Evolutionary conservation across 1,140 invertebrate genomes (phyloP), one percentile per base, ranked within the genome.

Genomic region (Akabosia matsudoensis): DNA sequence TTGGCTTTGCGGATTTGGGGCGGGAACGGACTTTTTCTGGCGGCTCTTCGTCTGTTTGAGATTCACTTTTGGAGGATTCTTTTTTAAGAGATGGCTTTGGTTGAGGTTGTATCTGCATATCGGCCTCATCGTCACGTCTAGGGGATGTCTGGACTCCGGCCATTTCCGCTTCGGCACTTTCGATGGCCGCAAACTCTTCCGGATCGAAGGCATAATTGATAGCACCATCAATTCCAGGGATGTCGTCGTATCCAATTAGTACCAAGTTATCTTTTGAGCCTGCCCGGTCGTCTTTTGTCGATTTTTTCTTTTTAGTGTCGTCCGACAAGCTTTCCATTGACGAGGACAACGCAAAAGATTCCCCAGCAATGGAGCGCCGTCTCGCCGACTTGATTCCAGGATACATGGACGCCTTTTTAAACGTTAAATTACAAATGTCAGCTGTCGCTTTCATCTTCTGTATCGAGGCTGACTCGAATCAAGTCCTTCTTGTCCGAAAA

Each of bases 401-500:
- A 26, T 70, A 70, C 16, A 22, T 71, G 24, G n/a, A 7, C 16
- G 26, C 16, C 56, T 75, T n/a, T 75, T 74, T 74, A 14, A 52
- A 51, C 71, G 30, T 61, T 61, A 52, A 18, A 76, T 45, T 72
- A 34, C 70, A 37, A 33, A 33, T 37, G 33, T 79, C 78, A n/a
- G 30, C 28, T 74, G 22, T 81, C 80, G 30, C 75, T 75, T 7
- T 79, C 80, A 33, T 81, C 80, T 24, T 81, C 79, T 1, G 78
- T 73, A 70, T 79, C 79, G 61, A 81, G 31, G 45, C 61, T 81
- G 34, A 79, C 76, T n/a, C 78, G 64, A 28, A 81, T 78, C 18
- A 79, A 70, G 70, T 81, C 79, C 34, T 78, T 79, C 31, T 77
- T 74, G 30, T 81, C 79, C 0, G 80, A 81, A 70, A 79, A 79